These are phyloP conservation scores for Malurus elegans DNA, from an alignment of 2,113 vertebrate genomes.

Conservation along the genomic window DNA sequence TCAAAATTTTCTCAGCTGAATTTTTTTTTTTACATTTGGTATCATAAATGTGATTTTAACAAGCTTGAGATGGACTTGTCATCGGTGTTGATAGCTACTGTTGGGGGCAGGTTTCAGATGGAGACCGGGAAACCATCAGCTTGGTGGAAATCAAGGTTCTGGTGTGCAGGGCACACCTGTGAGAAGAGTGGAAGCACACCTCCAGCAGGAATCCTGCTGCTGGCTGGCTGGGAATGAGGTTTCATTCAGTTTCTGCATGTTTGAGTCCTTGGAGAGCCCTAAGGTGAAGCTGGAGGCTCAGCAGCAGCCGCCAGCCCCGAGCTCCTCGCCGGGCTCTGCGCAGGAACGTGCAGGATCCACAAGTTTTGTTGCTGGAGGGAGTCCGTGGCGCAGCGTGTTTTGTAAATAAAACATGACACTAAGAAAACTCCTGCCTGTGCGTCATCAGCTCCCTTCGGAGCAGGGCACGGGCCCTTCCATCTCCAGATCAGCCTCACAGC, in stretches of 20 bases:
- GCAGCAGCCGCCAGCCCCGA: not conserved
- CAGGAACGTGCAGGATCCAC: not conserved
- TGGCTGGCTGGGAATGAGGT: not conserved
- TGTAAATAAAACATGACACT: conserved; percentile 57
- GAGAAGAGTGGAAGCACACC: not conserved
- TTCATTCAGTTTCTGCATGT: not conserved
- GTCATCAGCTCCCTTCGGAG: not conserved
- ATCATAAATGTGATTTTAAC: not conserved
- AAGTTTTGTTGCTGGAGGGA: not conserved
- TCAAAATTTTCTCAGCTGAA: not conserved
- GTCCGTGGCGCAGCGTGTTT: not conserved
- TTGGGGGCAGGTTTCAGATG: not conserved
- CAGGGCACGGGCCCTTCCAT: not conserved
- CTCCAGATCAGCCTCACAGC: not conserved
- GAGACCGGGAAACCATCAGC: rapidly evolving
- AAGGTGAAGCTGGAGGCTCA: not conserved
- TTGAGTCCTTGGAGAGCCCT: not conserved
- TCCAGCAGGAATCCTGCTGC: not conserved
- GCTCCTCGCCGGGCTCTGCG: not conserved
- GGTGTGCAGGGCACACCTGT: rapidly evolving
- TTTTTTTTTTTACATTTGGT: not conserved
- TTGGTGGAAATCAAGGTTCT: not conserved
- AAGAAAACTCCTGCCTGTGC: conserved; percentile 34
- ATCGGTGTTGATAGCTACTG: not conserved
- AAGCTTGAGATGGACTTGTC: not conserved